Evolutionary conservation across 2,888 invertebrate genomes (phyloP).

Genomic region (Trachelus troglodyta): DNA sequence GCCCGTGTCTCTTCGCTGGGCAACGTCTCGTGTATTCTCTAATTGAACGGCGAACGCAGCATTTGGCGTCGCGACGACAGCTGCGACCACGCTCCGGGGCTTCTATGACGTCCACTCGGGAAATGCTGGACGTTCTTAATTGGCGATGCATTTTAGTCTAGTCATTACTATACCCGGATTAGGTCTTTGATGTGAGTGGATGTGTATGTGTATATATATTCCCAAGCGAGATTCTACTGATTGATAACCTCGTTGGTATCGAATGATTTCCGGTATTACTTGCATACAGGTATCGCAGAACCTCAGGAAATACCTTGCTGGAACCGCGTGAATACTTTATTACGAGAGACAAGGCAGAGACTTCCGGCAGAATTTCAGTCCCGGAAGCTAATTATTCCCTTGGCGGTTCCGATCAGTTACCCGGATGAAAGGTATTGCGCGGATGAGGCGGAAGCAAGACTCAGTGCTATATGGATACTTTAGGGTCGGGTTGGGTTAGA

Average conservation of each 20-base stretch:
- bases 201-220: background rate
- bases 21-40: background rate
- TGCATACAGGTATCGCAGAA: background rate
- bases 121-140: background rate
- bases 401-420: slow-evolving; percentile 11
- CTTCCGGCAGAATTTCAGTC: background rate
- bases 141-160: background rate
- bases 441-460: background rate
- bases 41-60: background rate
- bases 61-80: background rate
- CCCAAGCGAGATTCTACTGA: background rate
- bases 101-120: background rate
- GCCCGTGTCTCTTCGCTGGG: background rate
- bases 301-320: background rate
- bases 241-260: background rate
- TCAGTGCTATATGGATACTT: background rate
- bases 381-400: slow-evolving; percentile 17
- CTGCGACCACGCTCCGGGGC: background rate
- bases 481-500: background rate
- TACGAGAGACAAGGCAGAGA: background rate
- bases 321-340: background rate
- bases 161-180: background rate
- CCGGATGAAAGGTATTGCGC: background rate
- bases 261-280: background rate
- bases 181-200: background rate